Conservation (phyloP, 2,797 vertebrate genomes). For the Enteromius argenteus region DNA sequence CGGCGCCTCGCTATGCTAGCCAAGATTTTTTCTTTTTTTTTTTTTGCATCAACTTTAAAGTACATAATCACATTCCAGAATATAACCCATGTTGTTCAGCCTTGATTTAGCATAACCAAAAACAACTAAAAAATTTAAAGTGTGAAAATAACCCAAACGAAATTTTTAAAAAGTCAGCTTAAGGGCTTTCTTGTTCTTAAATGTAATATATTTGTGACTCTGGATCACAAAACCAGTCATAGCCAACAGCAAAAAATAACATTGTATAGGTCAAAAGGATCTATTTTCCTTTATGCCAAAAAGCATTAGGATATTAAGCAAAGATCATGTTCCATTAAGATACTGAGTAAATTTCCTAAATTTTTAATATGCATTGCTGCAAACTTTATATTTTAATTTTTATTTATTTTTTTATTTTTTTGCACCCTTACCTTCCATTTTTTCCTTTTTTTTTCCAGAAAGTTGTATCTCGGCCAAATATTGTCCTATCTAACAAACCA, state of each 20-base stretch:
- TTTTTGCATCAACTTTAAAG: not conserved
- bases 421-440: no score
- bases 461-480: not conserved
- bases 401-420: no score
- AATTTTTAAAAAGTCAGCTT: not conserved
- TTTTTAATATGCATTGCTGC: not conserved
- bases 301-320: not conserved
- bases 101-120: not conserved
- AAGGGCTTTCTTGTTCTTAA: not conserved
- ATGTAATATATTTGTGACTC: not conserved
- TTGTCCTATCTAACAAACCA: not conserved
- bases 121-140: not conserved
- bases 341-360: not conserved
- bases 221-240: not conserved
- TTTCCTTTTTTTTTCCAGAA: no score
- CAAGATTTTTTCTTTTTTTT: not conserved
- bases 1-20: slow-evolving; percentile 30
- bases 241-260: not conserved
- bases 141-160: no score
- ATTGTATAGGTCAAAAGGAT: not conserved
- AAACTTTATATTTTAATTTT: no score
- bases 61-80: not conserved
- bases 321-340: not conserved
- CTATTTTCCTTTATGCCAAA: not conserved
- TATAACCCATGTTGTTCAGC: not conserved